Percentiles rank a stretch among this genome's conserved stretches.
phyloP scores from a whole-genome alignment of 2,888 invertebrate species.

The Netelia virgata region DNA sequence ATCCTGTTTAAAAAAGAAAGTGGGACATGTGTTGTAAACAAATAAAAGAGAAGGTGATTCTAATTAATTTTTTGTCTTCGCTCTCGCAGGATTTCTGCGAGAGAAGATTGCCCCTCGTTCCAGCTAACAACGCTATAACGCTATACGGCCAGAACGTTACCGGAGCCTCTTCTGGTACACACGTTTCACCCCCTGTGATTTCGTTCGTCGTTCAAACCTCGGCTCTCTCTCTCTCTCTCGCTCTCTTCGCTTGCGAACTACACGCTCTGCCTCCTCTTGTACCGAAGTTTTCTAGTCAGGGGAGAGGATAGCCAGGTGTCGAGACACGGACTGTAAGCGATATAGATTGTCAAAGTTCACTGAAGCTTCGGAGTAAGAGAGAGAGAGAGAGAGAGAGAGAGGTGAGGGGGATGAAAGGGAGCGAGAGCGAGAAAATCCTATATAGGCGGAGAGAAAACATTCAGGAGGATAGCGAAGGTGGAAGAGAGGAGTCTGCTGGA shows the following conservation, averaged over 20 bases:
- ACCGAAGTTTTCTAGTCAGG: slow-evolving; percentile 74
- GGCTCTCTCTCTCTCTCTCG: neutral
- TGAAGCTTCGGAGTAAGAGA: slow-evolving; percentile 70
- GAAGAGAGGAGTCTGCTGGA: slow-evolving; percentile 30
- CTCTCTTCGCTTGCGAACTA: neutral
- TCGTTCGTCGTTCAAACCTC: slow-evolving; percentile 37
- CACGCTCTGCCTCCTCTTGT: slow-evolving; percentile 16
- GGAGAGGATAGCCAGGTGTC: slow-evolving; percentile 77
- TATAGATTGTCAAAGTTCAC: slow-evolving; percentile 81
- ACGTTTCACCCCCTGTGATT: slow-evolving; percentile 47
- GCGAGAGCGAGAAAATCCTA: neutral
- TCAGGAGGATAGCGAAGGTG: slow-evolving; percentile 24
- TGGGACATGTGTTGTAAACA: no score
- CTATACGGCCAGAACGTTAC: slow-evolving; percentile 10
- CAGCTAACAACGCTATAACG: slow-evolving; percentile 11
- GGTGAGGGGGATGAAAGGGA: neutral
- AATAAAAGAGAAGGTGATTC: no score
- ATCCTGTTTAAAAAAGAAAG: no score
- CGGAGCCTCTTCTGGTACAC: slow-evolving; percentile 18
- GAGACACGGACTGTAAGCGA: slow-evolving; percentile 78
- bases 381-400: neutral
- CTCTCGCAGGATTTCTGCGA: neutral
- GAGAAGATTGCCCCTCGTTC: slow-evolving; percentile 12
- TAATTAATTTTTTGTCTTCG: neutral
- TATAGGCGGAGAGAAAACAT: slow-evolving; percentile 25